Percentiles rank a stretch among this genome's conserved stretches.
phyloP scores from a whole-genome alignment of 1,140 invertebrate species.

The Matsumurasca onukii region DNA sequence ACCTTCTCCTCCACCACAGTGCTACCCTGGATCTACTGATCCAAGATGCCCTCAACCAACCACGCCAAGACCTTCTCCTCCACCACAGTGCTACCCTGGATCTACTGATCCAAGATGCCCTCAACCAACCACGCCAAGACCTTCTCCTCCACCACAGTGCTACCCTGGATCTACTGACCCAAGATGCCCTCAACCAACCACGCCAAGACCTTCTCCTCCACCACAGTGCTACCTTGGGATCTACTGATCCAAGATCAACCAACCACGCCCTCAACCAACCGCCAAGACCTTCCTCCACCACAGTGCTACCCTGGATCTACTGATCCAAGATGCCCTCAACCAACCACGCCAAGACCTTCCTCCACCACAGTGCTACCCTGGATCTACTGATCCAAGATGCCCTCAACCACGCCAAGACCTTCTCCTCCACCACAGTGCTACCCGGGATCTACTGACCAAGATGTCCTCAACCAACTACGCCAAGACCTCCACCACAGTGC shows the following conservation, averaged over 20 bases:
- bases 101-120: conserved; percentile 46
- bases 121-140: conserved; percentile 40
- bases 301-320: conserved; percentile 45
- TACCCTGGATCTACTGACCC: conserved; percentile 48
- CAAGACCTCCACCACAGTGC: conserved; percentile 39
- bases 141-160: conserved; percentile 36
- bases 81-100: conserved; percentile 45
- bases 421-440: conserved; percentile 42
- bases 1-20: conserved; percentile 39
- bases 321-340: conserved; percentile 45
- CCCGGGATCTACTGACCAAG: conserved; percentile 45
- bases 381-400: conserved; percentile 47
- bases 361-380: conserved; percentile 42
- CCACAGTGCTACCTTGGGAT: conserved; percentile 38
- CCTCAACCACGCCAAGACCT: conserved; percentile 37
- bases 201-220: conserved; percentile 35
- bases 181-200: too few relatives aligned
- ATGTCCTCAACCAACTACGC: conserved; percentile 45
- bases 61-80: conserved; percentile 42
- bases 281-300: too few relatives aligned
- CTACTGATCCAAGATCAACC: conserved; percentile 45
- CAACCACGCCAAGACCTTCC: conserved; percentile 38
- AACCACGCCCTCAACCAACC: conserved; percentile 37
- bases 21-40: conserved; percentile 49
- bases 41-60: conserved; percentile 44